Conservation (phyloP, 2,797 vertebrate species). For the Gadopsis bispinosus region DNA sequence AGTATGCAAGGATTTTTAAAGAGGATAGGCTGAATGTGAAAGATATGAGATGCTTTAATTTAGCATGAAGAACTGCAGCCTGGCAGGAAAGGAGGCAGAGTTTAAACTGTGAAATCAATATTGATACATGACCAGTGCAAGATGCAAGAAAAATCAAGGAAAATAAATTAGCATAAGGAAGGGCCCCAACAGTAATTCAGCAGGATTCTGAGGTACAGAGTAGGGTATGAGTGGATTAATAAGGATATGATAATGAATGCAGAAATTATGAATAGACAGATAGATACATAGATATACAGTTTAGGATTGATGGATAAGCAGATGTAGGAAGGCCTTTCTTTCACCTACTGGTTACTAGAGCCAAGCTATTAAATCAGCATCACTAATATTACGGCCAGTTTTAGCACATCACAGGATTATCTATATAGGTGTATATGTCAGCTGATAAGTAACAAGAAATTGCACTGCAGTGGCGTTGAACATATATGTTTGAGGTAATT, state of each 20-base stretch:
- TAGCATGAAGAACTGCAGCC: not conserved
- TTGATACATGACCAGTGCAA: not conserved
- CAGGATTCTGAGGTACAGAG: not conserved
- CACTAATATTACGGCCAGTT: no score
- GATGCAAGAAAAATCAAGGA: not conserved
- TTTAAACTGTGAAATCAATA: slow-evolving; percentile 22
- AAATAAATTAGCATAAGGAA: not conserved
- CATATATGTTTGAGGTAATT: not conserved
- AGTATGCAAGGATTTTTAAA: not conserved
- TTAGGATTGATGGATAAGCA: no score
- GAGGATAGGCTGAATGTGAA: not conserved
- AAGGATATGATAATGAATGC: not conserved
- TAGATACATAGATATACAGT: no score
- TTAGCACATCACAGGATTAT: no score
- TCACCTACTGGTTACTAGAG: no score
- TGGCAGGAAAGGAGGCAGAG: not conserved
- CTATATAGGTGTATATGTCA: not conserved
- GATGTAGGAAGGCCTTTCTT: no score
- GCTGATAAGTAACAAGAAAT: not conserved
- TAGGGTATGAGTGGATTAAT: not conserved
- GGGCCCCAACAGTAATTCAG: not conserved
- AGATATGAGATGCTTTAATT: not conserved
- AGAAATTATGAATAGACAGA: not conserved
- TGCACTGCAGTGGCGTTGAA: not conserved
- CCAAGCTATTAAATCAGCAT: no score